Conservation (phyloP, 2,888 invertebrate genomes). For the Oxytorus armatus region DNA sequence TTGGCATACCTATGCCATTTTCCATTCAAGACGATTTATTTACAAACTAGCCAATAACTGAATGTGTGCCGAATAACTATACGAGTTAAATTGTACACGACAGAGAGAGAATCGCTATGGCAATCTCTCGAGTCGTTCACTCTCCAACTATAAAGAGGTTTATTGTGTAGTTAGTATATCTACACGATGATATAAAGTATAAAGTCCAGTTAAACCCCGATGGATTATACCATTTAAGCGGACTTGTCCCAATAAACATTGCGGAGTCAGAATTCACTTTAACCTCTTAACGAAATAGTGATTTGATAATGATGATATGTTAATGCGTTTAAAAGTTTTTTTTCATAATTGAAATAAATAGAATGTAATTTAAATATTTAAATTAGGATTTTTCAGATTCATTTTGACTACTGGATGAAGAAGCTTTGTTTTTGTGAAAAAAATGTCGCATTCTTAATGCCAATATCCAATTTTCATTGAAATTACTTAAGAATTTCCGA, state of each 20-base stretch:
- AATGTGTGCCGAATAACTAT: not conserved
- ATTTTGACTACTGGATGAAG: too few relatives aligned
- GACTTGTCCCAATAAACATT: not conserved
- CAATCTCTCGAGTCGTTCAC: not conserved
- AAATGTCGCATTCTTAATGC: too few relatives aligned
- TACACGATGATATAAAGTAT: not conserved
- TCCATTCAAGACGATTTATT: not conserved
- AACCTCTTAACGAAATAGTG: not conserved
- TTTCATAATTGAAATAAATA: too few relatives aligned
- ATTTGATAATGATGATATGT: not conserved
- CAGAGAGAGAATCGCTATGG: conserved; percentile 4
- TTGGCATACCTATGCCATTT: not conserved
- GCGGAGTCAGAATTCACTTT: not conserved
- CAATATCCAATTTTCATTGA: too few relatives aligned
- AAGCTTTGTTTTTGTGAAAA: too few relatives aligned
- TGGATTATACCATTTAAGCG: not conserved
- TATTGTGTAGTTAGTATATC: not conserved
- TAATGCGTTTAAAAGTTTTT: too few relatives aligned
- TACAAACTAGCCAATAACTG: not conserved
- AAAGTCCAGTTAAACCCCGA: not conserved
- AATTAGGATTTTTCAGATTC: too few relatives aligned
- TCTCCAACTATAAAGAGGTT: conserved; percentile 13
- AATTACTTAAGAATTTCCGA: too few relatives aligned
- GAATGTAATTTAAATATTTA: too few relatives aligned
- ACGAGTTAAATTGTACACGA: not conserved